These are phyloP conservation scores for Onychostruthus taczanowskii DNA, from an alignment of 2,113 vertebrate species.

Conservation along the genomic window DNA sequence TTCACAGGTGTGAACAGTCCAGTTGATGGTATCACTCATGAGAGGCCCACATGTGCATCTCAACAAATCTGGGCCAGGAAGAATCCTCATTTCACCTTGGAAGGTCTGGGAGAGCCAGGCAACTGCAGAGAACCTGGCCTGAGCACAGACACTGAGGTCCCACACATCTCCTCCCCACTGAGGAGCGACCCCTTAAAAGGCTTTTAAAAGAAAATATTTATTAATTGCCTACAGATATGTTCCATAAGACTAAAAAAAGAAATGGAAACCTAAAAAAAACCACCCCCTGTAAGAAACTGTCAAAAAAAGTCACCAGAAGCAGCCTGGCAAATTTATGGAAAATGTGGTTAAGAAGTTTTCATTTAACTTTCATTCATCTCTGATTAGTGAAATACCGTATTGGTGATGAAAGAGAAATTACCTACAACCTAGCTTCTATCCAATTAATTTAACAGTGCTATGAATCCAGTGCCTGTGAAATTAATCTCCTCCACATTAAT, in stretches of 20 bases:
- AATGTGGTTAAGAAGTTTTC: background rate
- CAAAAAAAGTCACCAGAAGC: background rate
- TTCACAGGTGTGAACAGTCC: background rate
- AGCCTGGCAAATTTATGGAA: background rate
- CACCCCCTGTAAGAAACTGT: accelerated
- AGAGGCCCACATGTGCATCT: background rate
- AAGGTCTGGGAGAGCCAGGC: background rate
- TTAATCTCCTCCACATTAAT: background rate
- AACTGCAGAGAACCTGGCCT: background rate
- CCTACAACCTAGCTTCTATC: background rate
- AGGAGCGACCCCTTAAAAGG: background rate
- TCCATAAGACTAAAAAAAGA: background rate
- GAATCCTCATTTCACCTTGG: background rate
- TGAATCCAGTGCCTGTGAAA: background rate
- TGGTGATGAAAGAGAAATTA: background rate
- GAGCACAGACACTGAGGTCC: background rate
- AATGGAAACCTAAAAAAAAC: background rate
- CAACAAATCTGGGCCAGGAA: background rate
- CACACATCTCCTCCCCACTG: background rate
- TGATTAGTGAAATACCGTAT: background rate
- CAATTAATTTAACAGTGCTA: background rate
- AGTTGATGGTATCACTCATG: background rate
- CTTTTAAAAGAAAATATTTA: background rate
- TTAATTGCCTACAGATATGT: background rate
- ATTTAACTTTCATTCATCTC: background rate